phyloP scores from a whole-genome alignment of 2,113 vertebrate species.

The Leiothrix lutea region DNA sequence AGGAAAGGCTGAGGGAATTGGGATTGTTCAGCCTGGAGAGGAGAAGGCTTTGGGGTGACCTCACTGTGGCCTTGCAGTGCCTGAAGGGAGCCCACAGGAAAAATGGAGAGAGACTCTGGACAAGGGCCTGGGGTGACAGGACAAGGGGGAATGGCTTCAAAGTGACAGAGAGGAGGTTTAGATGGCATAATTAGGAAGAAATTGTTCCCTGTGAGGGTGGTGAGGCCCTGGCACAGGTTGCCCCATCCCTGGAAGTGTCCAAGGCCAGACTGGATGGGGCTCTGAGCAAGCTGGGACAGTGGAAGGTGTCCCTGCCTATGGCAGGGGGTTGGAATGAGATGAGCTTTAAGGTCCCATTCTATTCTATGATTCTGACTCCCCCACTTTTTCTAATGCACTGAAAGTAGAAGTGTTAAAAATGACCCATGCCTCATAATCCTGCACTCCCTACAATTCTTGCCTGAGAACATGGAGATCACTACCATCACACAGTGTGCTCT shows the following conservation, averaged over 20 bases:
- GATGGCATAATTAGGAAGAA: rapidly evolving
- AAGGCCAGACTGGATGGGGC: rapidly evolving
- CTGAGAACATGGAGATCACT: neutral
- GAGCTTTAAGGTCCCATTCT: neutral
- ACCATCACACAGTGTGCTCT: neutral
- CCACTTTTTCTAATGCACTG: neutral
- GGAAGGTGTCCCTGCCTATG: neutral
- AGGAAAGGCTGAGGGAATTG: neutral
- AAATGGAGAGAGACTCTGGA: neutral
- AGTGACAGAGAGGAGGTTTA: rapidly evolving
- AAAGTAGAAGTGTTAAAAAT: neutral
- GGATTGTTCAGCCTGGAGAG: neutral
- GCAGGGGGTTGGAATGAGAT: neutral
- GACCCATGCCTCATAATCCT: neutral
- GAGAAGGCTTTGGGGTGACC: neutral
- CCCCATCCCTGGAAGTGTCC: neutral
- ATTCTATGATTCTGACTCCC: neutral
- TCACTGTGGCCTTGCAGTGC: neutral
- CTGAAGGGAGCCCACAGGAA: neutral
- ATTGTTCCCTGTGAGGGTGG: rapidly evolving
- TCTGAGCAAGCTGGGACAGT: neutral
- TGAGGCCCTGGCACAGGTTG: neutral
- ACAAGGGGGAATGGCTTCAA: rapidly evolving
- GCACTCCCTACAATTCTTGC: neutral
- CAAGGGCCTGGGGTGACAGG: neutral